Conservation (phyloP, 2,797 vertebrate species). For the Brachyrhaphis roseni region DNA sequence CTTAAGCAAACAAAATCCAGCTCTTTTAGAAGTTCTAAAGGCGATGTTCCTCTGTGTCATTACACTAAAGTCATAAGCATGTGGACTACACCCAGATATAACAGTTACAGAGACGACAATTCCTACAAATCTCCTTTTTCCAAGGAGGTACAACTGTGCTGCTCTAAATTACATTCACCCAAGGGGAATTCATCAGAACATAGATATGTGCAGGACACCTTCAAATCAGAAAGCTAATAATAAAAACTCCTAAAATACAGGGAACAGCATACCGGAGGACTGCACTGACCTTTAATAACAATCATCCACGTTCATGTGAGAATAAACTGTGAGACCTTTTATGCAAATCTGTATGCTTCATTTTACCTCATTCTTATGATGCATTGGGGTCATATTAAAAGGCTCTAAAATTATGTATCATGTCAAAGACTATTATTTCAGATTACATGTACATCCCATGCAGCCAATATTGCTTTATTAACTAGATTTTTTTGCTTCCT, state of each 20-base stretch:
- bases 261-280: not conserved
- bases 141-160: not conserved
- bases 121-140: not conserved
- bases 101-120: not conserved
- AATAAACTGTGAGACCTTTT: not conserved
- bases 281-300: slow-evolving; percentile 1
- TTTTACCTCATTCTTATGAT: not conserved
- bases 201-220: not conserved
- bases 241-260: not conserved
- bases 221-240: not conserved
- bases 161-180: slow-evolving; percentile 7
- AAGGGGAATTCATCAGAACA: not conserved
- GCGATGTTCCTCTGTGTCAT: not conserved
- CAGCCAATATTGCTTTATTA: not conserved
- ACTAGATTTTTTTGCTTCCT: not conserved
- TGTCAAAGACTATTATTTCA: not conserved
- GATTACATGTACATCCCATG: not conserved
- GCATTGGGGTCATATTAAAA: not conserved
- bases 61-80: not conserved
- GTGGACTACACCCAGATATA: not conserved
- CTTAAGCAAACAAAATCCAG: not conserved
- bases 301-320: not conserved
- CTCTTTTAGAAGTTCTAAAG: not conserved
- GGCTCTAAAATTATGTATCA: not conserved
- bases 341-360: not conserved